Evolutionary conservation across 92 coral and sea anemone species (phyloP).

Genomic region (Epizoanthus stellaris): DNA sequence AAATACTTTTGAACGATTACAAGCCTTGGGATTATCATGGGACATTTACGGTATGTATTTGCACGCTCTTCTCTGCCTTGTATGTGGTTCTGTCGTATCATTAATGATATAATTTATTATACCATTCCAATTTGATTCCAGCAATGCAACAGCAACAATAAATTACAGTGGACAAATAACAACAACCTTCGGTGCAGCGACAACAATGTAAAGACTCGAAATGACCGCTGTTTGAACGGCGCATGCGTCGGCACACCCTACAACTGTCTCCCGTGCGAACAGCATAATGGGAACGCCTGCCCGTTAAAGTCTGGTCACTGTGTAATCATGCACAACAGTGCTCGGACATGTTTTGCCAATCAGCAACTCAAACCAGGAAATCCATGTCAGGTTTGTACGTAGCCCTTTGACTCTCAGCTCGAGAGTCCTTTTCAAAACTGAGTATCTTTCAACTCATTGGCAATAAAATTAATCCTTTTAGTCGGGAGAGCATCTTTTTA

Average conservation of each 20-base stretch:
- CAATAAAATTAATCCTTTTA: too few relatives aligned
- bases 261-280: slow-evolving; percentile 84
- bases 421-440: too few relatives aligned
- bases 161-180: slow-evolving; percentile 79
- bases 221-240: slow-evolving; percentile 84
- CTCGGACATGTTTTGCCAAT: slow-evolving; percentile 69
- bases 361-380: slow-evolving; percentile 83
- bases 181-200: slow-evolving; percentile 87
- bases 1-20: too few relatives aligned
- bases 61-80: not conserved
- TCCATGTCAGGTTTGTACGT: slow-evolving; percentile 80
- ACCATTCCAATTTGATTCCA: slow-evolving; percentile 4
- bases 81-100: not conserved
- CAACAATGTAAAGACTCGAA: slow-evolving; percentile 71
- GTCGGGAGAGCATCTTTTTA: too few relatives aligned
- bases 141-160: slow-evolving; percentile 94
- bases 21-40: too few relatives aligned
- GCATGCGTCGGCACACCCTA: slow-evolving; percentile 85
- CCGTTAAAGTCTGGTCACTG: slow-evolving; percentile 75
- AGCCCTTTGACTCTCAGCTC: not conserved
- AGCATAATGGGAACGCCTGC: slow-evolving; percentile 86
- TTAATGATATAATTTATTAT: not conserved
- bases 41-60: too few relatives aligned
- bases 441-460: too few relatives aligned
- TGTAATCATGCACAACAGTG: slow-evolving; percentile 64